phyloP scores from a whole-genome alignment of 1,140 invertebrate species.

The Euschistus heros region DNA sequence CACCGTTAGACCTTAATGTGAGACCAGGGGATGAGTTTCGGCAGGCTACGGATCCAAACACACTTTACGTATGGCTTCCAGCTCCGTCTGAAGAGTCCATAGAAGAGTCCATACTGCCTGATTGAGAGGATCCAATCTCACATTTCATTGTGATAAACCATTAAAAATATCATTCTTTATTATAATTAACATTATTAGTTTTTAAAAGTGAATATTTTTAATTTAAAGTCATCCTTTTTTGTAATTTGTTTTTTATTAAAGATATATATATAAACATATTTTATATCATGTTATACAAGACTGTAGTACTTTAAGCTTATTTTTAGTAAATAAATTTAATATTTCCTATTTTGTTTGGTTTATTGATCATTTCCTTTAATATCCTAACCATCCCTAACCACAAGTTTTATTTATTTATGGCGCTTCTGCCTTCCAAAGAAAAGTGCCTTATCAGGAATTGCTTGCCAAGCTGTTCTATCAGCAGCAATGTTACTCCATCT shows the following conservation, averaged over 20 bases:
- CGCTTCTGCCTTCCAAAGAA: too few species aligned
- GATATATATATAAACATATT: slow-evolving; percentile 1
- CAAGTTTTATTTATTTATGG: too few species aligned
- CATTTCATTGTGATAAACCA: neutral
- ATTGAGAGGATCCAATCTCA: neutral
- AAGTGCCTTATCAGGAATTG: too few species aligned
- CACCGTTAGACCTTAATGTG: slow-evolving; percentile 18
- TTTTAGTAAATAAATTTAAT: neutral
- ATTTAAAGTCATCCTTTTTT: slow-evolving; percentile 1
- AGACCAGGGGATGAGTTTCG: slow-evolving; percentile 12
- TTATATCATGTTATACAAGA: slow-evolving; percentile 5
- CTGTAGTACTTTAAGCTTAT: slow-evolving; percentile 10
- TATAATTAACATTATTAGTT: slow-evolving; percentile 1
- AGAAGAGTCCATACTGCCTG: neutral
- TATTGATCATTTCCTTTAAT: too few species aligned
- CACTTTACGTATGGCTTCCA: slow-evolving; percentile 25
- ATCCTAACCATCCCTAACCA: too few species aligned
- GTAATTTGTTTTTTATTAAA: slow-evolving; percentile 6
- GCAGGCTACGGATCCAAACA: slow-evolving; percentile 8
- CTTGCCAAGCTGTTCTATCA: too few species aligned
- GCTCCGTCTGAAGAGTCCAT: slow-evolving; percentile 8
- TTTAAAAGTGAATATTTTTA: neutral
- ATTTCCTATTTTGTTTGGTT: too few species aligned
- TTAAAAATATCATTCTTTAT: neutral
- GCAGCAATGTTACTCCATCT: too few species aligned